Base-by-base conservation (phyloP, 2,113 vertebrate genomes). In the Menidia beryllina region DNA sequence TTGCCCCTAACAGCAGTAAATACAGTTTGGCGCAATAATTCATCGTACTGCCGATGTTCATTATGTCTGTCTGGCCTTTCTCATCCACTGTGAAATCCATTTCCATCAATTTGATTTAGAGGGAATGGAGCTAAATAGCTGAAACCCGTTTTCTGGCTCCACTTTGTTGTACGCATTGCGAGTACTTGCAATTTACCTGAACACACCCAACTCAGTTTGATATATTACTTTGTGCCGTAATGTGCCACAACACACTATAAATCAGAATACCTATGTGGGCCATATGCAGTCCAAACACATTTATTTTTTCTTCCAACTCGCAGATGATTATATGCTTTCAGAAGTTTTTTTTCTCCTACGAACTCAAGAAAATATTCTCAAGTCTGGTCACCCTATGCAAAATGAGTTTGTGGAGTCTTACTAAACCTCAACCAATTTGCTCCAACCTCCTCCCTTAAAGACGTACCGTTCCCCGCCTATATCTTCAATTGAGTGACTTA, bases 211-310 rank as follows among this genome's bases (percentile, higher is more conserved):
- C 83, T 82, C 76, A 15, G 47, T 77, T 81, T 91, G 88, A 91
- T 91, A 73, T 80, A 92, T 91, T 69, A 83, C 86, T 82, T 79
- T 83, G 75, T 54, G 80, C 84, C 57, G 49, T 82, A 84, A 86
- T 89, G 82, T 75, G 74, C 79, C 65, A 50, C 79, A 87, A 86
- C 81, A 69, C 56, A 60, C 83, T 61, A 91, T 91, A 92, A 92
- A 93, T 91, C 89, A 93, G 78, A 78, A 85, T 77, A 83, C 85
- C 86, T 87, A 77, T 79, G 83, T 82, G 86, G 84, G 78, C 86
- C 75, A 78, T 85, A 71, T 84, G 78, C 77, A 83, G 62, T 78
- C 88, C 72, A 81, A 82, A 82, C 76, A 84, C 79, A 87, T 87
- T 86, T 79, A 72, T 89, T 86, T 79, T 69, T 70, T 25, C 75